Evolutionary conservation across 2,113 vertebrate genomes (phyloP).

Genomic region (Menura novaehollandiae): DNA sequence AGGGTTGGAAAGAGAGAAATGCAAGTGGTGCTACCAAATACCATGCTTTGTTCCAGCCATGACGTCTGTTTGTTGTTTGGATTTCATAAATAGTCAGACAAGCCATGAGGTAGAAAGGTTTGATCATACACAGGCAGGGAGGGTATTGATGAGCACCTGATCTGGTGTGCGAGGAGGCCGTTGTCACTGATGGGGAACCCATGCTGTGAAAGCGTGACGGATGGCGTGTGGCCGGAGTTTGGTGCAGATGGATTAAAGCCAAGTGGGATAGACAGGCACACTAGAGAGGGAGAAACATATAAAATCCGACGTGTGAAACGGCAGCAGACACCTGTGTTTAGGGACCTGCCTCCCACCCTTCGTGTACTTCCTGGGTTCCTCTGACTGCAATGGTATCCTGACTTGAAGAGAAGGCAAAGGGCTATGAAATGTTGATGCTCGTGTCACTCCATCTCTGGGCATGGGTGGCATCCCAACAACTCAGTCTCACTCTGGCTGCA

Average conservation of each 20-base stretch:
- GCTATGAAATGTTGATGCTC: rapidly evolving
- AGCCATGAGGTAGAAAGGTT: background rate
- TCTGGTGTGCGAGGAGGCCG: background rate
- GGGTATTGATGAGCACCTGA: background rate
- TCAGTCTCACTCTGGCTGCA: background rate
- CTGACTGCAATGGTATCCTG: background rate
- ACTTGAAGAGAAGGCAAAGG: background rate
- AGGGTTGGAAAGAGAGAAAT: background rate
- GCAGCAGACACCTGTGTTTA: background rate
- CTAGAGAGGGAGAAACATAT: background rate
- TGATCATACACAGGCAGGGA: background rate
- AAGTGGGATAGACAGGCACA: rapidly evolving
- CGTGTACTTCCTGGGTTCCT: background rate
- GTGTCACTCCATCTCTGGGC: background rate
- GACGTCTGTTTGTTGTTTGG: background rate
- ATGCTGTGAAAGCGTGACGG: background rate
- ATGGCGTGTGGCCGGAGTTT: background rate
- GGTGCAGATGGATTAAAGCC: background rate
- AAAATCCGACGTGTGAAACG: background rate
- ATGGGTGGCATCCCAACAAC: background rate
- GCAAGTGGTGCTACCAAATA: background rate
- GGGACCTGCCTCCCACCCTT: background rate
- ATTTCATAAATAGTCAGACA: too few relatives aligned
- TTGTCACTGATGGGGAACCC: background rate
- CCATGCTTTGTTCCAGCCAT: background rate